Base-by-base conservation (phyloP, 35 echinoderm and acorn worm genomes). In the Apostichopus parvimensis region DNA sequence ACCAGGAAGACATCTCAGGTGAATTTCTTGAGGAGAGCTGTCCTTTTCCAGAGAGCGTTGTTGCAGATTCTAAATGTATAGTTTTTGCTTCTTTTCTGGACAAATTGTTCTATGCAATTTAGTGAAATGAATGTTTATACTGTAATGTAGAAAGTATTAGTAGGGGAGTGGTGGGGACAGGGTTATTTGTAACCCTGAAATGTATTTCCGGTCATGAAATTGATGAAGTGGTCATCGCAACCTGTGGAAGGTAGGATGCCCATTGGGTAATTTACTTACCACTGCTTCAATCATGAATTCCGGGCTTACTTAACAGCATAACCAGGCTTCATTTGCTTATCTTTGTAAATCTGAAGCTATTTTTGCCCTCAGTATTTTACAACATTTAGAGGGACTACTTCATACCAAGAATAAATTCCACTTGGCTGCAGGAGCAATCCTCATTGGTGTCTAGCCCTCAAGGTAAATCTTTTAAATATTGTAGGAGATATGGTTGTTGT, bases 221-320 rank as follows among this genome's bases (percentile, higher is more conserved):
- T 10, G 34, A 82, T 54, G 79, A 82, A 82, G 45, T 82, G 79
- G 79, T 6, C 11, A 3, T 82, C 79, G 57, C 79, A 82, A 56
- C 24, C 79, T 56, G 26, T 82, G 13, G 79, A 11, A 13, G 79
- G 79, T 82, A 82, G 15, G 15, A 82, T 82, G 79, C 79, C 79
- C 12, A 14, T 82, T 66, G 8, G 45, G 83, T 34, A 87, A 95
- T 56, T 52, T 95, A 21, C 28, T 95, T 4, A 83, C 57, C 5
- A 55, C 91, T 57, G 94, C 94, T 18, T 79, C 91, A 25, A 90
- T 95, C 34, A 58, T 92, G 57, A 84, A 91, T 45, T 88, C 57
- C 77, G 94, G 17, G 34, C 61, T 23, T 6, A 92, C 91, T 4
- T 95, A 92, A 9, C 75, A 60, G 20, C 55, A 64, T 2, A 26